A percentile compares a stretch with the other conserved stretches of the same genome.
These are phyloP conservation scores for Oryzias melastigma DNA, from an alignment of 2,113 vertebrate genomes.

Conservation along the genomic window DNA sequence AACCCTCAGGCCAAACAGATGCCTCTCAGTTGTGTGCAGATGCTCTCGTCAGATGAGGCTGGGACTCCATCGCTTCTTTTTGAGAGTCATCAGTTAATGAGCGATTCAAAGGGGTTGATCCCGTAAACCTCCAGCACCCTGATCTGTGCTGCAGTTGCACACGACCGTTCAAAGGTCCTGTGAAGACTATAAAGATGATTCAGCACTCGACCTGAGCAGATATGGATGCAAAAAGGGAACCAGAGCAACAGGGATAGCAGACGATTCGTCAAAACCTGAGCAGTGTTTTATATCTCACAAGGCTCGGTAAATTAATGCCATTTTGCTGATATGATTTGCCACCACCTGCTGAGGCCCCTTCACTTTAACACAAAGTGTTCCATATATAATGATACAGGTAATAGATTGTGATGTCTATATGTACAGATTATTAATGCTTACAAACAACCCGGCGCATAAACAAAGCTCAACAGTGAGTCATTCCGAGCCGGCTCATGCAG, in stretches of 20 bases:
- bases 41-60: conserved; percentile 35
- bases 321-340: background rate
- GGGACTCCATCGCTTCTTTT: conserved; percentile 1
- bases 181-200: conserved; percentile 24
- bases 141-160: conserved; percentile 17
- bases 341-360: background rate
- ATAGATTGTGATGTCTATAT: background rate
- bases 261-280: background rate
- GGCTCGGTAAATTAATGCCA: conserved; percentile 3
- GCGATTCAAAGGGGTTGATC: conserved; percentile 6
- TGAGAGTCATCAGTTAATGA: conserved; percentile 32
- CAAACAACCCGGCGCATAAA: background rate
- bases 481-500: background rate
- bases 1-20: conserved; percentile 36
- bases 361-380: background rate
- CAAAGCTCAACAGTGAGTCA: background rate
- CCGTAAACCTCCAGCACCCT: conserved; percentile 9
- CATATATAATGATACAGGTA: background rate
- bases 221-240: background rate
- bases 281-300: background rate
- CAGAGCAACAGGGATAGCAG: background rate
- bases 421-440: background rate
- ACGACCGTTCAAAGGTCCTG: conserved; percentile 12
- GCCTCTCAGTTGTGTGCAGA: conserved; percentile 31
- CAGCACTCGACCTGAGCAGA: conserved; percentile 17